Percentiles rank a stretch among this genome's conserved stretches.
Conservation (phyloP, 1,140 invertebrate genomes). For the Lordiphosa stackelbergi region DNA sequence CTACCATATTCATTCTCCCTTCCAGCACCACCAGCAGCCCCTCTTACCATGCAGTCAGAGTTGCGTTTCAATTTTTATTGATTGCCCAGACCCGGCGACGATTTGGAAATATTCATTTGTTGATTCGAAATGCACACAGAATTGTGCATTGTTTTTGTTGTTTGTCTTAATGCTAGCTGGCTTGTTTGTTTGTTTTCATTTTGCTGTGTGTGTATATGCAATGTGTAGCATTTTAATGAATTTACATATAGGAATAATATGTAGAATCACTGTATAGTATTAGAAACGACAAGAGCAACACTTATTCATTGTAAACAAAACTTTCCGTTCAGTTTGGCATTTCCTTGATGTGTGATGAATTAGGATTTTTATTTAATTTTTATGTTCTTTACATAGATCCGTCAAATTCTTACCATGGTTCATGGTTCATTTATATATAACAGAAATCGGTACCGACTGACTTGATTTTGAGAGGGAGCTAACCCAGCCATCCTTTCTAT, state of each 20-base stretch:
- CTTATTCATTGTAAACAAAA: neutral
- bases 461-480: too few species aligned
- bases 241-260: neutral
- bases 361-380: too few species aligned
- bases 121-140: slow-evolving; percentile 23
- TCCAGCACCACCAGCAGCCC: neutral
- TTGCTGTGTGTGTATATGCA: slow-evolving; percentile 16
- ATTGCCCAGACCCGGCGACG: slow-evolving; percentile 50
- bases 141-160: slow-evolving; percentile 38
- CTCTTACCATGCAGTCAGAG: neutral
- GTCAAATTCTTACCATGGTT: too few species aligned
- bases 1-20: slow-evolving; percentile 1
- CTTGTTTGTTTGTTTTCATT: neutral
- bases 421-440: too few species aligned
- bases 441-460: too few species aligned
- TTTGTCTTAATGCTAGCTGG: neutral
- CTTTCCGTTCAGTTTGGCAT: slow-evolving; percentile 2
- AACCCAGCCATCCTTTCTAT: too few species aligned
- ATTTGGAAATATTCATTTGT: slow-evolving; percentile 51
- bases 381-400: too few species aligned
- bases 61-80: slow-evolving; percentile 37
- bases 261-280: neutral
- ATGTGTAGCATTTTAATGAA: slow-evolving; percentile 29
- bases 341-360: too few species aligned
- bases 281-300: neutral